Evolutionary conservation across 2,113 vertebrate species (phyloP).

Genomic region (Connochaetes taurinus): DNA sequence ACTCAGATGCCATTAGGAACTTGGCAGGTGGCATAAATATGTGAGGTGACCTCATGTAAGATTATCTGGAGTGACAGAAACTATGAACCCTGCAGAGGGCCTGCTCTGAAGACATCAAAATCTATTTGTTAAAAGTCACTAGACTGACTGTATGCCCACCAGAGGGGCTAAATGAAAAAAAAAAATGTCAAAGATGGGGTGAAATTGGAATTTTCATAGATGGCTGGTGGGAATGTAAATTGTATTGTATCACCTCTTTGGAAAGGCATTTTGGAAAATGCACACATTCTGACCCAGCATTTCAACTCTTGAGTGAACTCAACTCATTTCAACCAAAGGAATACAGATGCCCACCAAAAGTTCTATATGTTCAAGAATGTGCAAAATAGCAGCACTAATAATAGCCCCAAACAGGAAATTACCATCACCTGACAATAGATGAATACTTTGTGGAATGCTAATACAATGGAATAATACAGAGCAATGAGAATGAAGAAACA

Average conservation of each 20-base stretch:
- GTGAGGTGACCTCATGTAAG: background rate
- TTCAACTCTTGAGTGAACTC: background rate
- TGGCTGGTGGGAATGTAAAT: background rate
- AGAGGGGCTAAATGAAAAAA: background rate
- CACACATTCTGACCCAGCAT: background rate
- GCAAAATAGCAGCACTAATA: background rate
- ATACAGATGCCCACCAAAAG: background rate
- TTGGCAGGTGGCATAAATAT: background rate
- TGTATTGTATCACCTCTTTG: background rate
- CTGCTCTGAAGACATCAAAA: background rate
- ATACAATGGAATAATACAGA: background rate
- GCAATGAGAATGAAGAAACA: background rate
- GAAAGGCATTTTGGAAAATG: background rate
- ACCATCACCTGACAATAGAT: too few species aligned
- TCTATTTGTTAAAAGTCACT: background rate
- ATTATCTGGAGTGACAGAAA: background rate
- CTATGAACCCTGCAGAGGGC: background rate
- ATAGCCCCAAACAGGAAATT: background rate
- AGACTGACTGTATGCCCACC: background rate
- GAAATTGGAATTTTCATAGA: background rate
- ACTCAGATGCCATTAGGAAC: background rate
- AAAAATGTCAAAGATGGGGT: background rate
- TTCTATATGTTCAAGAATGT: background rate
- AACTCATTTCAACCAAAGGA: background rate
- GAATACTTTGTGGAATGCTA: background rate